Evolutionary conservation across 2,113 vertebrate genomes (phyloP), one percentile per base, ranked within the genome.

Genomic region (Pipra filicauda): DNA sequence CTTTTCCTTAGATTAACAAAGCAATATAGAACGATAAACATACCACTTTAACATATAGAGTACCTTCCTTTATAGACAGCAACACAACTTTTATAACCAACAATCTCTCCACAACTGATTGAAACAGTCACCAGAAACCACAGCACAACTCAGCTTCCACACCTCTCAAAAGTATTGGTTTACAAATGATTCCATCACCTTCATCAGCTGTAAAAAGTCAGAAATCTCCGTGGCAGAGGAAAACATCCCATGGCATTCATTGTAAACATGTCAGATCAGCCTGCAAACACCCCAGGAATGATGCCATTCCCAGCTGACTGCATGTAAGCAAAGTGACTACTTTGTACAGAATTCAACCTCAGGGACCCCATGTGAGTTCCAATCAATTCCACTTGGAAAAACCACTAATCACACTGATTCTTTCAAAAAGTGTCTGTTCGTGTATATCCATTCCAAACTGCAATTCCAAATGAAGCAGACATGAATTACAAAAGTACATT

Each of bases 191-290:
- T n/a, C 20, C 26, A 35, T 6, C 12, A 39, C n/a, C n/a, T 62
- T 52, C 43, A 58, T 15, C 66, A 35, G 27, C 62, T 44, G 51
- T 31, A 52, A n/a, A 73, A 54, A 16, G 44, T 33, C 65, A 48
- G 35, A 78, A 58, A 35, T 19, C 23, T 54, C 52, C 15, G 15
- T 49, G 28, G 46, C 33, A 72, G 33, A 61, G 31, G 24, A 41
- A 87, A 67, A 23, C 12, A 30, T 8, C 33, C 33, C 69, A 9
- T 3, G 8, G 10, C 12, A n/a, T 33, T 49, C 35, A 13, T 1
- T 27, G 39, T 4, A 7, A 5, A 9, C 1, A 18, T 21, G 35
- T 15, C 8, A 1, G 15, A 48, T 39, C 1, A 59, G 41, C 15
- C 48, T 46, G 41, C 33, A 57, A 33, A 57, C 30, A 15, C 30